A percentile compares a stretch with the other conserved stretches of the same genome.
Evolutionary conservation across 2,113 vertebrate species (phyloP).

Genomic region (Sprattus sprattus): DNA sequence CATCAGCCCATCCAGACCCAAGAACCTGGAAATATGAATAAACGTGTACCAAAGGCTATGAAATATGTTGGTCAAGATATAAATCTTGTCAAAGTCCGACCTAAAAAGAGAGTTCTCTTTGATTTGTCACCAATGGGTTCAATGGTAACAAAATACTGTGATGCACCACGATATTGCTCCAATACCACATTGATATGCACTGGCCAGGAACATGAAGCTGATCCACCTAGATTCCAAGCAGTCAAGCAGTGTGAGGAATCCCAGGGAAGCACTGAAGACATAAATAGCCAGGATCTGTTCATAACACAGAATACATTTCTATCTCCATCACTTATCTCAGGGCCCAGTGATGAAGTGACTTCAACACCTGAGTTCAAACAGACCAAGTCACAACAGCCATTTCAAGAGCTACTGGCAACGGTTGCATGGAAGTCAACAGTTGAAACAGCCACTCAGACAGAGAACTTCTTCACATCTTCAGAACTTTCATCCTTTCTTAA

Average conservation of each 20-base stretch:
- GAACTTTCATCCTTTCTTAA: conserved; percentile 51
- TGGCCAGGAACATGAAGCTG: not conserved
- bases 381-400: not conserved
- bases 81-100: conserved; percentile 15
- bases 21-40: not conserved
- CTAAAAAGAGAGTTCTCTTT: conserved; percentile 65
- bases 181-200: not conserved
- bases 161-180: not conserved
- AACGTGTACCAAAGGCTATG: not conserved
- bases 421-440: not conserved
- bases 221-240: not conserved
- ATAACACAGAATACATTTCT: conserved; percentile 75
- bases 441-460: conserved; percentile 68
- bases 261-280: conserved; percentile 53
- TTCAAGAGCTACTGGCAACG: not conserved
- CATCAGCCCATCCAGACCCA: not conserved
- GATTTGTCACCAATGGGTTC: conserved; percentile 32
- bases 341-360: conserved; percentile 24
- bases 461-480: conserved; percentile 67
- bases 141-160: not conserved
- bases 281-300: conserved; percentile 75
- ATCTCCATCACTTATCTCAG: conserved; percentile 47
- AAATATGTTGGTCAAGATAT: not conserved
- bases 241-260: conserved; percentile 39
- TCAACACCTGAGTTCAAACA: not conserved